A percentile compares a stretch with the other conserved stretches of the same genome.
These are phyloP conservation scores for Prionchulus punctatus DNA, from an alignment of 2,888 invertebrate species.

Conservation along the genomic window DNA sequence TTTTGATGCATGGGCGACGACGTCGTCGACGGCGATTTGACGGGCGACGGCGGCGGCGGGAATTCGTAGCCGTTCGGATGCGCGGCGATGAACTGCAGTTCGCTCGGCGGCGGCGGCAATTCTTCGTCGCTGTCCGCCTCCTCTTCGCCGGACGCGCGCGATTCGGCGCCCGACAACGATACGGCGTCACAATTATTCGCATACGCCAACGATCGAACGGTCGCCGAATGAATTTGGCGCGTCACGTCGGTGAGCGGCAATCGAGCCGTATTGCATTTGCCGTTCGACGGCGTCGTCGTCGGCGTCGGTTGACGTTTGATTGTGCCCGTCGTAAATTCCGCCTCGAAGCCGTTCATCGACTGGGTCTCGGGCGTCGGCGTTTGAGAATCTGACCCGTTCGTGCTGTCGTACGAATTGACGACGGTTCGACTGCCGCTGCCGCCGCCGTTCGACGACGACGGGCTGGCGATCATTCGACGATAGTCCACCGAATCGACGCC, in stretches of 20 bases:
- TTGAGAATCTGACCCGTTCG: too few relatives aligned
- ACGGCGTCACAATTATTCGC: background rate
- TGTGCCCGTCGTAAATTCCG: constrained; percentile 6
- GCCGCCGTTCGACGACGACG: background rate
- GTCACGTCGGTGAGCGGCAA: background rate
- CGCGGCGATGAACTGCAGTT: too few relatives aligned
- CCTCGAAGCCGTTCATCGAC: background rate
- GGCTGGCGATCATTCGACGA: background rate
- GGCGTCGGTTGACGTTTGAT: constrained; percentile 11
- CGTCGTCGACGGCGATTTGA: background rate
- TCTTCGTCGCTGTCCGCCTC: constrained; percentile 29
- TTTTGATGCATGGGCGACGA: background rate
- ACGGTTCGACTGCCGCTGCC: background rate
- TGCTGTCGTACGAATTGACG: too few relatives aligned
- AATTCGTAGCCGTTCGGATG: too few relatives aligned
- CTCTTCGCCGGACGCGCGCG: constrained; percentile 11
- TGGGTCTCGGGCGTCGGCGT: background rate
- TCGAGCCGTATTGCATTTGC: background rate
- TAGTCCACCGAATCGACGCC: background rate
- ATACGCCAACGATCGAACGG: background rate
- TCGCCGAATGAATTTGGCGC: background rate
- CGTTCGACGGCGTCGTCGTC: background rate
- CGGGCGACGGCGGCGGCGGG: too few relatives aligned
- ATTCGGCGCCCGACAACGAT: constrained; percentile 1
- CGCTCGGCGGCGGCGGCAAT: constrained; percentile 21